A percentile compares a stretch with the other conserved stretches of the same genome.
These are phyloP conservation scores for Danaus melanippus DNA, from an alignment of 1,140 invertebrate genomes.

Conservation along the genomic window DNA sequence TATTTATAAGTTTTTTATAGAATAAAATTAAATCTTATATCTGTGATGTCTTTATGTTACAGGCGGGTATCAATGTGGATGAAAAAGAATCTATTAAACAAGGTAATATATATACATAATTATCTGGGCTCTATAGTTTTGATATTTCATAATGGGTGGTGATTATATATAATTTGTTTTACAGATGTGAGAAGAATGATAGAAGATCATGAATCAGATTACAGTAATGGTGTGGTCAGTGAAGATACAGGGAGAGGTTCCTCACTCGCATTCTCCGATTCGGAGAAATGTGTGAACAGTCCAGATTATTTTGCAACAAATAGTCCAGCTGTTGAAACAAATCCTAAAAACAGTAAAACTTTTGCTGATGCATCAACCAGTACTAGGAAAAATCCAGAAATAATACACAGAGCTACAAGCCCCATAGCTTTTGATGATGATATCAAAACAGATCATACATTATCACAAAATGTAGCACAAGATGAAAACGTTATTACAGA, in stretches of 20 bases:
- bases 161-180: slow-evolving; percentile 5
- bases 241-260: slow-evolving; percentile 54
- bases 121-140: not conserved
- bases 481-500: slow-evolving; percentile 22
- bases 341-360: slow-evolving; percentile 17
- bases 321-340: slow-evolving; percentile 19
- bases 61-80: slow-evolving; percentile 2
- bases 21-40: too few relatives aligned
- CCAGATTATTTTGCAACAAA: slow-evolving; percentile 38
- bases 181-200: slow-evolving; percentile 11
- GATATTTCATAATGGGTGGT: not conserved
- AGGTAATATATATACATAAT: slow-evolving; percentile 8
- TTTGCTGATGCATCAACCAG: slow-evolving; percentile 31
- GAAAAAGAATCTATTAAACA: slow-evolving; percentile 10
- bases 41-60: slow-evolving; percentile 3
- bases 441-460: not conserved
- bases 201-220: slow-evolving; percentile 33
- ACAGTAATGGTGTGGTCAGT: slow-evolving; percentile 42
- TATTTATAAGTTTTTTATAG: not conserved
- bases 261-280: slow-evolving; percentile 50
- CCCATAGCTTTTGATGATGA: slow-evolving; percentile 25
- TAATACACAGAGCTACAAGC: slow-evolving; percentile 24
- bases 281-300: slow-evolving; percentile 47
- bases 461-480: slow-evolving; percentile 3
- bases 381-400: slow-evolving; percentile 24